Conservation (phyloP, 1,140 invertebrate genomes). For the Ceratina calcarata region DNA sequence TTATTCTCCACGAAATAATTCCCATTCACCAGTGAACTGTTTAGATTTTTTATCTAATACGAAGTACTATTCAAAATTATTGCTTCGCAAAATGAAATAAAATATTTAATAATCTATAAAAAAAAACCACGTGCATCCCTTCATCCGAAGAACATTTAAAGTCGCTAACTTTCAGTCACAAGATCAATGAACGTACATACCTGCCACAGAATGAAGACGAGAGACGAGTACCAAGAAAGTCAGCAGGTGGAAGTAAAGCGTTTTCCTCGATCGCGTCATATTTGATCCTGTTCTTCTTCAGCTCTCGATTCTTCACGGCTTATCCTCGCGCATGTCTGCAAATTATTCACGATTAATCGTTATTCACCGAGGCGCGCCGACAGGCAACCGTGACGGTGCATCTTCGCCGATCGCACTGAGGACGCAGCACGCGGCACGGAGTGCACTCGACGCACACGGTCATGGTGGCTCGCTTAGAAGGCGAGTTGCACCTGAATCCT, state of each 20-base stretch:
- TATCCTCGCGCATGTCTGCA: constrained; percentile 55
- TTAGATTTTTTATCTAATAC: too few species aligned
- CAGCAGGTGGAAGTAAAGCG: neutral
- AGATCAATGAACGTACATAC: constrained; percentile 21
- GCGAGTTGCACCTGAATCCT: neutral
- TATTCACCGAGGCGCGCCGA: neutral
- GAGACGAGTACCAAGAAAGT: constrained; percentile 14
- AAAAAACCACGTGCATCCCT: neutral
- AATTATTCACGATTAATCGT: constrained; percentile 60
- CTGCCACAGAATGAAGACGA: constrained; percentile 29
- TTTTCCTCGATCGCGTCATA: constrained; percentile 40
- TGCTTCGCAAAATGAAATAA: too few species aligned
- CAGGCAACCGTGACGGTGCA: constrained; percentile 43
- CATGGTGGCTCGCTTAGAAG: neutral
- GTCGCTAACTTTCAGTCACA: neutral
- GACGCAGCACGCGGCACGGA: constrained; percentile 13
- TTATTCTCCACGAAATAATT: too few species aligned
- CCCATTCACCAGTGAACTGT: too few species aligned
- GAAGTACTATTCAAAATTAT: too few species aligned
- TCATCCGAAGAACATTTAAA: too few species aligned
- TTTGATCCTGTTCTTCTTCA: constrained; percentile 34
- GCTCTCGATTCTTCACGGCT: constrained; percentile 18
- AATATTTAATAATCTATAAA: neutral
- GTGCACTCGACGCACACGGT: neutral
- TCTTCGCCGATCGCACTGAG: constrained; percentile 29